Evolutionary conservation across 2,797 vertebrate genomes (phyloP), one percentile per base, ranked within the genome.

Genomic region (Sarcophilus harrisii): DNA sequence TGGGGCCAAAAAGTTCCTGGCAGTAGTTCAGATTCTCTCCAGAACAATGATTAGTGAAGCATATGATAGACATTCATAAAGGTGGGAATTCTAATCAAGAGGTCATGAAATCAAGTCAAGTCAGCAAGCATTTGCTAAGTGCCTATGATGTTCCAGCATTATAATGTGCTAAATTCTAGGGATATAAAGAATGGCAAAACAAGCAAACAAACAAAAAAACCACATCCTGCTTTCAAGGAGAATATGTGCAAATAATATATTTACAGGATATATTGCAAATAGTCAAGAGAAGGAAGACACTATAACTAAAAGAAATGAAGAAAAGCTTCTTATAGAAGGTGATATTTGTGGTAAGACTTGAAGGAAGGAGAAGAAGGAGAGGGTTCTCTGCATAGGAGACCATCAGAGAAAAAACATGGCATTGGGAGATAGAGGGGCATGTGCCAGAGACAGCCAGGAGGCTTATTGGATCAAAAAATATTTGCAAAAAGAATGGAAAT

Each of bases 71-170:
- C n/a, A 81, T 24, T 81, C 21, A 81, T 81, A 8, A 45, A 81
- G 21, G n/a, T 81, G 66, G n/a, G 18, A 81, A 81, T 81, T 81
- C 18, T 45, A 81, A 45, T 38, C 18, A 81, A 81, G 66, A 81
- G 38, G 66, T 45, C 66, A 38, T 81, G 66, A 81, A 55, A 55
- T 55, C 5, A 55, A 81, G 66, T 38, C n/a, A 81, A 73, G 5
- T 94, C 62, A 57, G n/a, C 30, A 91, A 30, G 18, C 66, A 21
- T 91, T 91, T 94, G 73, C 30, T 90, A 90, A 91, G 57, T 90
- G 32, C 30, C 89, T 91, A 21, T 11, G 8, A 55, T 28, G 32
- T 94, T 52, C 81, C 28, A 59, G 58, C 91, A 29, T 32, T 14
- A 57, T 57, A 2, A 57, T 95, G 66, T 94, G 73, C 32, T 66